Conservation (phyloP, 2,888 invertebrate species). For the Tromatobia lineatoria region DNA sequence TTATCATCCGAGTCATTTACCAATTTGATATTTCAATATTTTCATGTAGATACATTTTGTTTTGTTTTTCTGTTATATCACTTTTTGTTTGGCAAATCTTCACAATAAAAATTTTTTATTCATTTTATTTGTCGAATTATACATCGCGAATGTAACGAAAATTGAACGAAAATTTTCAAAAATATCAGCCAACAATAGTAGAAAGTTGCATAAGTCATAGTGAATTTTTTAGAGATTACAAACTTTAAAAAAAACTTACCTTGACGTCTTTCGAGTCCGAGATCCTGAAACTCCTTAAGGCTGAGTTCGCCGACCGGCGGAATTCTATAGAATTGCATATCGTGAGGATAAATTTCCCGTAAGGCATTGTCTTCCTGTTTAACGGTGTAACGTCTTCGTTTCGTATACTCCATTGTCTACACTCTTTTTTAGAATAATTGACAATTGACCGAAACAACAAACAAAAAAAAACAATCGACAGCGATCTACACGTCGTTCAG, state of each 20-base stretch:
- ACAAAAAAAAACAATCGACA: neutral
- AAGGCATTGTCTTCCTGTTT: constrained; percentile 79
- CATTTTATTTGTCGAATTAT: too few species aligned
- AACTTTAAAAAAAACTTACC: constrained; percentile 78
- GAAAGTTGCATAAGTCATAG: neutral
- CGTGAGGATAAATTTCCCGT: constrained; percentile 86
- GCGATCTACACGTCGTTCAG: constrained; percentile 16
- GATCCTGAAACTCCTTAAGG: constrained; percentile 94
- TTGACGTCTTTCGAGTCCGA: constrained; percentile 94
- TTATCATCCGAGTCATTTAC: too few species aligned
- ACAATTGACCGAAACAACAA: neutral
- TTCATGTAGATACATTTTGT: too few species aligned
- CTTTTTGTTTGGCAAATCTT: too few species aligned
- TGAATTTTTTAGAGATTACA: neutral
- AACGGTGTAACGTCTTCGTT: constrained; percentile 56
- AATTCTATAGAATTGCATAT: constrained; percentile 92
- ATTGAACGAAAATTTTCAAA: too few species aligned
- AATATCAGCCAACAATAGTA: too few species aligned
- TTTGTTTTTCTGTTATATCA: too few species aligned
- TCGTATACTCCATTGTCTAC: constrained; percentile 64
- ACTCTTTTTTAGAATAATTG: neutral
- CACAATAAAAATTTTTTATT: too few species aligned
- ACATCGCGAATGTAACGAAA: too few species aligned
- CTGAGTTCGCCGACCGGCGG: constrained; percentile 92
- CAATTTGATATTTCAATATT: too few species aligned